A percentile compares a stretch with the other conserved stretches of the same genome.
Evolutionary conservation across 2,797 vertebrate species (phyloP).

Genomic region (Sebastes nivosus): DNA sequence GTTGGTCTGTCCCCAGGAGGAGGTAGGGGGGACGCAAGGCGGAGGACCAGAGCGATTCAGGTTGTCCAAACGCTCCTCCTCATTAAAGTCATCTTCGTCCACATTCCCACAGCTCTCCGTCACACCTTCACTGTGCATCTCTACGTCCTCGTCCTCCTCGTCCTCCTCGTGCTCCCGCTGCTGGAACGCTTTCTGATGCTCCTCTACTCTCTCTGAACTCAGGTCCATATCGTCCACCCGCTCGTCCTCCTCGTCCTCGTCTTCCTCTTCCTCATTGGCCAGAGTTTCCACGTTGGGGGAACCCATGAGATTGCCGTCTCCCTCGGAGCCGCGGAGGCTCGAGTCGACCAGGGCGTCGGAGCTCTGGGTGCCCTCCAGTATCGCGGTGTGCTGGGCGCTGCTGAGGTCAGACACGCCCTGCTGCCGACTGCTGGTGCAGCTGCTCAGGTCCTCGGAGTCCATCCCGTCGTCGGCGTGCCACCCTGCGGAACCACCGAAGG

Average conservation of each 20-base stretch:
- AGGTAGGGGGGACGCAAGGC: constrained; percentile 41
- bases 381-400: constrained; percentile 73
- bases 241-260: constrained; percentile 74
- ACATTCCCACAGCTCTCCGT: constrained; percentile 72
- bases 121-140: constrained; percentile 80
- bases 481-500: constrained; percentile 48
- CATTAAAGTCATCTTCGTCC: constrained; percentile 73
- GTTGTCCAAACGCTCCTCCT: constrained; percentile 76
- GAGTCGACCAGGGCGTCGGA: constrained; percentile 77
- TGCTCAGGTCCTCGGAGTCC: constrained; percentile 79
- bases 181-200: constrained; percentile 57
- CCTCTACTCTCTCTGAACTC: constrained; percentile 74
- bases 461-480: constrained; percentile 77
- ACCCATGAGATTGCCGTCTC: constrained; percentile 74
- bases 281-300: constrained; percentile 82
- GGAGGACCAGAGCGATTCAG: constrained; percentile 62
- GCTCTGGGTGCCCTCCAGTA: constrained; percentile 80
- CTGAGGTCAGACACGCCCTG: constrained; percentile 77
- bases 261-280: constrained; percentile 81
- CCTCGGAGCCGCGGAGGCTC: constrained; percentile 75
- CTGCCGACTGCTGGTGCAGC: constrained; percentile 77
- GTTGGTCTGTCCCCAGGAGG: constrained; percentile 78
- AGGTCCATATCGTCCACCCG: constrained; percentile 75
- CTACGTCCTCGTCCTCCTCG: constrained; percentile 81
- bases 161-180: constrained; percentile 63